Conservation (phyloP, 2,113 vertebrate species). For the Rostratula benghalensis region DNA sequence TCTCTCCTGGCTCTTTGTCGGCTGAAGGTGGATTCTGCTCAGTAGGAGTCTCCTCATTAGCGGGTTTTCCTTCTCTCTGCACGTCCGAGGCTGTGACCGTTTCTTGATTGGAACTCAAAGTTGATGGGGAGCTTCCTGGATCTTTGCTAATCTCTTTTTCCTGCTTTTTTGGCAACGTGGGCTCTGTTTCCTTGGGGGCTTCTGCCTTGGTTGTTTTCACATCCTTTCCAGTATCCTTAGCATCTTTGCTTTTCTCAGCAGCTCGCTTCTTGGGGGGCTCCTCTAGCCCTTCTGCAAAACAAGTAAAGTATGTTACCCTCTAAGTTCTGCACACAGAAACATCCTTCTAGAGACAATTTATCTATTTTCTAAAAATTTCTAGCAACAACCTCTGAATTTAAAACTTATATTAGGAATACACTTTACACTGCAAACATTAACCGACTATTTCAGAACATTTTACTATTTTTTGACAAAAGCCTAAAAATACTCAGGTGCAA, state of each 20-base stretch:
- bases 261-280: slow-evolving; percentile 71
- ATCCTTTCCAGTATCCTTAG: slow-evolving; percentile 61
- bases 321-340: background rate
- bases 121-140: background rate
- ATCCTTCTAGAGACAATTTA: background rate
- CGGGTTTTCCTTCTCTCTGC: slow-evolving; percentile 36
- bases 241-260: slow-evolving; percentile 64
- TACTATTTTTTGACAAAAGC: background rate
- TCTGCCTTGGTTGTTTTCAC: slow-evolving; percentile 51
- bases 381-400: background rate
- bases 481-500: background rate
- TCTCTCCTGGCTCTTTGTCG: slow-evolving; percentile 59
- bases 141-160: slow-evolving; percentile 37
- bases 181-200: slow-evolving; percentile 37
- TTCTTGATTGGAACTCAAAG: slow-evolving; percentile 40
- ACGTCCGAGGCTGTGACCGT: background rate
- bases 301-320: slow-evolving; percentile 12
- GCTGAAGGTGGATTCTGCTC: slow-evolving; percentile 51
- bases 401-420: background rate
- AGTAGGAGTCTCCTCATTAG: slow-evolving; percentile 53
- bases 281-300: slow-evolving; percentile 80
- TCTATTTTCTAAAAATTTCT: background rate
- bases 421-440: background rate
- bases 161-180: slow-evolving; percentile 35
- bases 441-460: background rate